Percentiles rank a stretch among this genome's conserved stretches.
Conservation (phyloP, 2,797 vertebrate genomes). For the Merluccius polli region DNA sequence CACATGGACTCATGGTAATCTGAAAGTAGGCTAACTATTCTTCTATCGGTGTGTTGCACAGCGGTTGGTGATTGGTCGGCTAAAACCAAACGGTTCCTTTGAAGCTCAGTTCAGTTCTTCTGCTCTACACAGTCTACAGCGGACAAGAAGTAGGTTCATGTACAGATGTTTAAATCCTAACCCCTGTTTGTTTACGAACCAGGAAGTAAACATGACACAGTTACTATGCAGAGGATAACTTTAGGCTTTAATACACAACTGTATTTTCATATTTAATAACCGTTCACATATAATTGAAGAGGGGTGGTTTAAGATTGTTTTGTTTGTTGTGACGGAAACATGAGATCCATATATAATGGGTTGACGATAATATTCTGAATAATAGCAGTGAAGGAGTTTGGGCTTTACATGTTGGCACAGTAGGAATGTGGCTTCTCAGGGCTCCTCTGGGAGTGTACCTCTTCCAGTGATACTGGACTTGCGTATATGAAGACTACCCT, state of each 20-base stretch:
- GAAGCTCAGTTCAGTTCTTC: not conserved
- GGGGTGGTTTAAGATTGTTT: not conserved
- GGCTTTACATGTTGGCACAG: slow-evolving; percentile 41
- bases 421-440: slow-evolving; percentile 51
- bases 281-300: slow-evolving; percentile 26
- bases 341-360: slow-evolving; percentile 31
- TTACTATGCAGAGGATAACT: slow-evolving; percentile 8
- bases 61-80: not conserved
- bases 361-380: slow-evolving; percentile 21
- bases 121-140: not conserved
- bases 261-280: slow-evolving; percentile 20
- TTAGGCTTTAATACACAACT: slow-evolving; percentile 19
- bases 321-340: slow-evolving; percentile 22
- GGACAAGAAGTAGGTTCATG: not conserved
- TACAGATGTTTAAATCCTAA: not conserved
- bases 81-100: not conserved
- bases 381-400: slow-evolving; percentile 39
- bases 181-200: not conserved
- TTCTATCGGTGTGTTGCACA: not conserved
- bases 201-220: slow-evolving; percentile 18
- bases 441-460: not conserved
- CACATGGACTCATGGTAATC: not conserved
- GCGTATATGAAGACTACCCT: not conserved
- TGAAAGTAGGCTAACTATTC: slow-evolving; percentile 4
- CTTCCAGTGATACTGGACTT: not conserved